Evolutionary conservation across 2,797 vertebrate genomes (phyloP).

Genomic region (Sarcophilus harrisii): DNA sequence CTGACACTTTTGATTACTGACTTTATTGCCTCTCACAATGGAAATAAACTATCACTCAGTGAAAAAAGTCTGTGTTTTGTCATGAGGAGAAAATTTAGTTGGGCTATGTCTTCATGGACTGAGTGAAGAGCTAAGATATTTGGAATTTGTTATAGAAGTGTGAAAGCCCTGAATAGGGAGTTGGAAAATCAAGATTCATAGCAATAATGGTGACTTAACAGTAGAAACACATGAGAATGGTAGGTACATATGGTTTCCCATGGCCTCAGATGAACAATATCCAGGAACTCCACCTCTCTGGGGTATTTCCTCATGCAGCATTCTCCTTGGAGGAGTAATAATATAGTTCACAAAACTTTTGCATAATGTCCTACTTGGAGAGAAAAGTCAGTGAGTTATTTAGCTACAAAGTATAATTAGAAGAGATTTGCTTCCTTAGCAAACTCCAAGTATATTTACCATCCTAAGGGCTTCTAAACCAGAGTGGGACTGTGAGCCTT

Average conservation of each 20-base stretch:
- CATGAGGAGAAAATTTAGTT: background rate
- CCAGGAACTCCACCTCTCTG: background rate
- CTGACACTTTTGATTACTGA: background rate
- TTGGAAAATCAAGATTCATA: background rate
- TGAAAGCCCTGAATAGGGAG: background rate
- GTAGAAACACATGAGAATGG: background rate
- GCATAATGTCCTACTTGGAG: background rate
- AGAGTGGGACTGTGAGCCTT: background rate
- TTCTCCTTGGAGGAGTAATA: background rate
- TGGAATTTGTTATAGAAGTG: background rate
- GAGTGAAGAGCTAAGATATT: background rate
- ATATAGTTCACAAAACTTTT: background rate
- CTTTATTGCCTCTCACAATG: background rate
- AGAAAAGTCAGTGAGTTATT: background rate
- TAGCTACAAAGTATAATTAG: background rate
- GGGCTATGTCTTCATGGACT: background rate
- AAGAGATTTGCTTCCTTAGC: background rate
- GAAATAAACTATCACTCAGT: background rate
- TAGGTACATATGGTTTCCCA: background rate
- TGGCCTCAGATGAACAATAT: background rate
- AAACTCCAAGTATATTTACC: background rate
- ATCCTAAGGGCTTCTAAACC: background rate
- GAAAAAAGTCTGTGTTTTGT: background rate
- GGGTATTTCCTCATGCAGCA: background rate
- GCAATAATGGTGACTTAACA: background rate